Percentiles rank a stretch among this genome's conserved stretches.
phyloP scores from a whole-genome alignment of 2,888 invertebrate genomes.

The Drosophila longiperda region DNA sequence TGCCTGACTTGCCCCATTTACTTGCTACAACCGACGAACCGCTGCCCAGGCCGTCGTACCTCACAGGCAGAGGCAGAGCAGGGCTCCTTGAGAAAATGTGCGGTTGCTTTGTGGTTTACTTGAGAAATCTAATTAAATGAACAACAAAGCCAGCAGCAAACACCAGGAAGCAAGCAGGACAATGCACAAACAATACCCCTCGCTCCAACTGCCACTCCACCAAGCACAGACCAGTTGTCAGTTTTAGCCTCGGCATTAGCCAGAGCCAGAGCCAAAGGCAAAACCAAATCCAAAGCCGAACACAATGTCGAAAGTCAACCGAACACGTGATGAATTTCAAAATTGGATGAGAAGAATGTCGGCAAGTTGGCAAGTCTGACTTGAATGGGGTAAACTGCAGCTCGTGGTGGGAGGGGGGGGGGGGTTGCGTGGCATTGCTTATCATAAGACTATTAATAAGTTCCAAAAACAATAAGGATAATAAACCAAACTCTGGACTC shows the following conservation, averaged over 20 bases:
- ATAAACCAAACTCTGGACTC: not conserved
- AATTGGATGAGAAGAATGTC: not conserved
- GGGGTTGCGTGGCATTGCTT: constrained; percentile 5
- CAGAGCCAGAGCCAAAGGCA: constrained; percentile 9
- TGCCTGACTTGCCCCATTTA: constrained; percentile 17
- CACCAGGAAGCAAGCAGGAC: constrained; percentile 38
- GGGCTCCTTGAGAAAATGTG: constrained; percentile 75
- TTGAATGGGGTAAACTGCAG: not conserved
- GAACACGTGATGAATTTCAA: constrained; percentile 8
- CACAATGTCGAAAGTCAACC: constrained; percentile 37
- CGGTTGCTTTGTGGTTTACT: constrained; percentile 75
- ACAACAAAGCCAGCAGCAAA: constrained; percentile 56
- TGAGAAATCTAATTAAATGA: constrained; percentile 81
- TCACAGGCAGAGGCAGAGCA: not conserved
- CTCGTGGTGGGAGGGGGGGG: not conserved
- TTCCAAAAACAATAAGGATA: constrained; percentile 1
- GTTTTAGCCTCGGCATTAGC: not conserved
- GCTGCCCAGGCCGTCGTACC: constrained; percentile 13
- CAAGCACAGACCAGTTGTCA: not conserved
- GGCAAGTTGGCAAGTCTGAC: too few relatives aligned
- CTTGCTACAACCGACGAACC: not conserved
- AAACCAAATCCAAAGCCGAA: constrained; percentile 7
- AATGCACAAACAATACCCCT: constrained; percentile 20
- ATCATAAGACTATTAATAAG: constrained; percentile 48
- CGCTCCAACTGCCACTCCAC: not conserved